Evolutionary conservation across 1,140 invertebrate species (phyloP), one percentile per base, ranked within the genome.

Genomic region (Steinernema khuongi): DNA sequence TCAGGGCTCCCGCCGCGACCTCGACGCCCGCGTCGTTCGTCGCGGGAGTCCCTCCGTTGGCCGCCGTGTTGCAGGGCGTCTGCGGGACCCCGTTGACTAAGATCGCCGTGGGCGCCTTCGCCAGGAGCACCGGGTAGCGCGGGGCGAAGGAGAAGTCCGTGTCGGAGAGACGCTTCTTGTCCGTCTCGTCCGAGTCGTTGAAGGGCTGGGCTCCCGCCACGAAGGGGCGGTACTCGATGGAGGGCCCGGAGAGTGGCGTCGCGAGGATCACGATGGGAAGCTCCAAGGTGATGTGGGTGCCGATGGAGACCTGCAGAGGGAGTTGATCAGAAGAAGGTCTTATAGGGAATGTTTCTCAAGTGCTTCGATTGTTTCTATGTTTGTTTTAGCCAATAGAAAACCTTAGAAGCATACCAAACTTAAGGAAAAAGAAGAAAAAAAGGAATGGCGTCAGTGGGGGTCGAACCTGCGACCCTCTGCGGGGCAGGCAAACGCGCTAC

Each of bases 171-270:
- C 68, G 30, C 29, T 69, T 77, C 31, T 77, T 77, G n/a, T 74
- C 76, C 19, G 60, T 71, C 31, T 77, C 76, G n/a, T 76, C 74
- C n/a, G 75, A 33, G 28, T 77, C 76, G 29, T 77, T 71, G 26
- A 77, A 68, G 17, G 76, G 76, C 70, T 77, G 76, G 22, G 76
- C 36, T 22, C 74, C 73, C 1, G 69, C 60, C 0, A 76, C 70
- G 33, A 77, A 77, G 17, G 76, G 66, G 14, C 36, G 28, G 32
- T 31, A 68, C n/a, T 28, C 28, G 50, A 43, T 18, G 70, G 43
- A 4, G 22, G 36, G 33, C 17, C 31, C 1, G 19, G 22, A 30
- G 74, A 26, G 18, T 18, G 28, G 41, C 36, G 43, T 77, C 31
- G 31, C 69, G 22, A 22, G 74, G 44, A 77, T 75, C 14, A 74